phyloP scores from a whole-genome alignment of 2,888 invertebrate genomes.

The Alloscopus bannaensis region DNA sequence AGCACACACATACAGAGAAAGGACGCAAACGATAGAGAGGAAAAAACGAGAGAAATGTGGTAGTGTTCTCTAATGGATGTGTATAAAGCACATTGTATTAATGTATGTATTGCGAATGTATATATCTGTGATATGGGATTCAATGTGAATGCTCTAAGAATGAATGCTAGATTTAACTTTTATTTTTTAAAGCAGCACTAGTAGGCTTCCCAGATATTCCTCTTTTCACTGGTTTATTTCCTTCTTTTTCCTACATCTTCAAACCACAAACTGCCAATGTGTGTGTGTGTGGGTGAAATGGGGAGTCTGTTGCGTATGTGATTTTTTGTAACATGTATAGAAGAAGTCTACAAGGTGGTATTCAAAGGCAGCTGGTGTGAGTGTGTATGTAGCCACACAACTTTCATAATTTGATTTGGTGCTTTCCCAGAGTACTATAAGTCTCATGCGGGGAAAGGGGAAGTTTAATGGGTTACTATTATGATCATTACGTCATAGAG shows the following conservation, averaged over 20 bases:
- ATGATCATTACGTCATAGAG: slow-evolving; percentile 20
- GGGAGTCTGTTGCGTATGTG: neutral
- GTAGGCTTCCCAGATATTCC: slow-evolving; percentile 12
- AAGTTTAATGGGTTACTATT: slow-evolving; percentile 35
- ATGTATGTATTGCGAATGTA: too few species aligned
- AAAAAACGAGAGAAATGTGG: too few species aligned
- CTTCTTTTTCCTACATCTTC: neutral
- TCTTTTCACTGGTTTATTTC: slow-evolving; percentile 23
- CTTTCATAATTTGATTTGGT: slow-evolving; percentile 22
- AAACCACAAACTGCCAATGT: slow-evolving; percentile 48
- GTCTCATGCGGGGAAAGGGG: too few species aligned
- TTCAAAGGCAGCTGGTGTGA: too few species aligned
- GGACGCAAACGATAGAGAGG: too few species aligned
- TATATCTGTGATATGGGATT: slow-evolving; percentile 46
- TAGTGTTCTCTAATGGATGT: too few species aligned
- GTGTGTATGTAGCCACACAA: too few species aligned
- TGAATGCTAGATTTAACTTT: slow-evolving; percentile 52
- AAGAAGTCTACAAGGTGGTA: too few species aligned
- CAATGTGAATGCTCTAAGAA: neutral
- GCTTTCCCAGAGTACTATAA: too few species aligned
- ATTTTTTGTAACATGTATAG: neutral
- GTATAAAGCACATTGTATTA: too few species aligned
- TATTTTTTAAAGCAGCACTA: too few species aligned
- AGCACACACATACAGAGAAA: too few species aligned
- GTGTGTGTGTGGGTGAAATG: slow-evolving; percentile 44